These are phyloP conservation scores for Eupithecia centaureata DNA, from an alignment of 2,888 invertebrate genomes.

Conservation along the genomic window DNA sequence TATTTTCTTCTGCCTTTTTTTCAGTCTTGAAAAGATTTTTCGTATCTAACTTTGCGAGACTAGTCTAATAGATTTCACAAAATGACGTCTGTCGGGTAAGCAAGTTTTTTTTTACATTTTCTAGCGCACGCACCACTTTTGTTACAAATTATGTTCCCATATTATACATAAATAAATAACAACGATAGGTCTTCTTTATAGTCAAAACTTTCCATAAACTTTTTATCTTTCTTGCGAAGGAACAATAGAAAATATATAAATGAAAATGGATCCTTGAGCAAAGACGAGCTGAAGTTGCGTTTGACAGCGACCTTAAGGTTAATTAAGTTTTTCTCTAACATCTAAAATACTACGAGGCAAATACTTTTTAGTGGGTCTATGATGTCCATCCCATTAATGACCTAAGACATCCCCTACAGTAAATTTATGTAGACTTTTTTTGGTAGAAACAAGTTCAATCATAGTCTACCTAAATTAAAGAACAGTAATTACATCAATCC, in stretches of 20 bases:
- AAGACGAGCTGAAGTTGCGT: slow-evolving; percentile 46
- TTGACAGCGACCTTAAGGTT: slow-evolving; percentile 60
- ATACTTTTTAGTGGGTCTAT: no score
- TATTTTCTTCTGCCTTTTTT: no score
- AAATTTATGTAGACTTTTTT: background rate
- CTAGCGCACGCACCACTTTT: background rate
- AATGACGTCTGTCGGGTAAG: background rate
- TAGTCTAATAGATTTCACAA: background rate
- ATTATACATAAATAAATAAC: no score
- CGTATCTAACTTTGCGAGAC: background rate
- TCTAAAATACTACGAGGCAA: background rate
- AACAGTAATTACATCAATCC: no score
- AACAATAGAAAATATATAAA: slow-evolving; percentile 4
- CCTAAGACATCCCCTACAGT: background rate
- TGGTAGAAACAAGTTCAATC: background rate
- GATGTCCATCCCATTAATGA: background rate
- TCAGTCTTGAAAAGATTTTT: no score
- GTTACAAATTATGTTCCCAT: background rate
- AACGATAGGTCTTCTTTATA: background rate
- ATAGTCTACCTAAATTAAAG: no score
- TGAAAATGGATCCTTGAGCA: background rate
- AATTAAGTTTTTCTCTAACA: slow-evolving; percentile 49
- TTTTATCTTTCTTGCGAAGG: background rate
- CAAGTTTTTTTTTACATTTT: background rate
- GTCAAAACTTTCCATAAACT: background rate